phyloP scores from a whole-genome alignment of 2,113 vertebrate genomes.

The Marmota monax region DNA sequence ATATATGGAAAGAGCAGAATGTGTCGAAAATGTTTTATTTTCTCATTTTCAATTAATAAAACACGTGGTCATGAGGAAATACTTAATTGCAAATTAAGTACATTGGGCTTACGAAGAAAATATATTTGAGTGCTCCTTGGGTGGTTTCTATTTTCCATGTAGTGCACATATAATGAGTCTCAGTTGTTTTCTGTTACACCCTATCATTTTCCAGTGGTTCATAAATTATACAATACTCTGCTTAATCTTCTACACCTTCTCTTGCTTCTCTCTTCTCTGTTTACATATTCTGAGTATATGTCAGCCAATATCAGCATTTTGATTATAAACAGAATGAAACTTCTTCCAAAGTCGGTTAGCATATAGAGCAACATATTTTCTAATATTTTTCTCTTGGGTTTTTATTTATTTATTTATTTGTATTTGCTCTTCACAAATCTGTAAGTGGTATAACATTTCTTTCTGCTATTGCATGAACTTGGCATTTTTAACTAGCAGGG shows the following conservation, averaged over 20 bases:
- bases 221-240: slow-evolving; percentile 66
- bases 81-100: slow-evolving; percentile 46
- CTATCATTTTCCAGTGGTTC: slow-evolving; percentile 62
- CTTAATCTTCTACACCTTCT: slow-evolving; percentile 69
- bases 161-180: slow-evolving; percentile 57
- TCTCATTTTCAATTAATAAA: slow-evolving; percentile 25
- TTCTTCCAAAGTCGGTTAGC: slow-evolving; percentile 54
- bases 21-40: background rate
- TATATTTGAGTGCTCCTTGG: slow-evolving; percentile 5
- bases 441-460: slow-evolving; percentile 74
- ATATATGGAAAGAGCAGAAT: background rate
- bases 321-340: slow-evolving; percentile 72
- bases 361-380: slow-evolving; percentile 70
- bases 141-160: slow-evolving; percentile 17
- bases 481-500: slow-evolving; percentile 85
- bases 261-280: slow-evolving; percentile 68
- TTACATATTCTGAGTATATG: slow-evolving; percentile 66
- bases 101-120: slow-evolving; percentile 25
- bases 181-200: slow-evolving; percentile 36
- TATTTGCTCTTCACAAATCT: slow-evolving; percentile 60
- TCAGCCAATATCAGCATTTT: slow-evolving; percentile 78
- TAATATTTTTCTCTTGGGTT: slow-evolving; percentile 73
- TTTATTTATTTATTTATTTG: slow-evolving; percentile 54
- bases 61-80: background rate
- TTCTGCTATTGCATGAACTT: slow-evolving; percentile 75